Base-by-base conservation (phyloP, 2,888 invertebrate species). In the Alentia gelatinosa region DNA sequence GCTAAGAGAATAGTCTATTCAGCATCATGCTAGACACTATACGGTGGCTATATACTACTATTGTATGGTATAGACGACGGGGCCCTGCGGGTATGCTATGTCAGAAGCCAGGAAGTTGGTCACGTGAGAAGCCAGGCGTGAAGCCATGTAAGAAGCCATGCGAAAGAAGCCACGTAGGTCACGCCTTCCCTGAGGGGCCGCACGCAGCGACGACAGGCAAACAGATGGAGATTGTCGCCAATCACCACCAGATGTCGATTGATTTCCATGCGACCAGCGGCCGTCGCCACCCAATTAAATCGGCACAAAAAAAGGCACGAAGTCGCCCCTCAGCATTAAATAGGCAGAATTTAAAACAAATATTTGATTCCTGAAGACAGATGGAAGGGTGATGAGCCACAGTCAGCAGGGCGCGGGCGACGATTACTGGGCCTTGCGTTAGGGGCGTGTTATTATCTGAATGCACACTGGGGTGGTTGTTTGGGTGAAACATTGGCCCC, bases 311-410 rank as follows among this genome's bases (percentile, higher is more conserved):
- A 42, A 30, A 39, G 86, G 35, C 42, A 47, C 26, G 4, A 23
- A 86, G 86, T 42, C 47, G 86, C 86, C 33, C 47, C 26, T 42
- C 86, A 47, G 47, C 86, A 86, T 86, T 86, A 86, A 86, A 86
- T 50, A 86, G 86, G 86, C 86, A 86, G 86, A 86, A 86, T 86
- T 86, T 86, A 86, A 86, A 86, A 86, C 86, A 86, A 86, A 86
- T 86, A 86, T 86, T 86, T 86, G 86, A 86, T 86, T 86, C 47
- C 86, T 86, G 86, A 47, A 86, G 86, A 86, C 86, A 86, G 86
- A 86, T 86, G 42, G 86, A 79, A 15, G 86, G 7, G 40, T 9
- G 47, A 86, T 86, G 86, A 33, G 86, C 47, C 19, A 15, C 37
- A 39, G 79, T 23, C 37, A 79, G 1, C 15, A 39, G 30, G 35